A percentile compares a stretch with the other conserved stretches of the same genome.
phyloP scores from a whole-genome alignment of 2,113 vertebrate genomes.

The Ancistrus triradiatus region DNA sequence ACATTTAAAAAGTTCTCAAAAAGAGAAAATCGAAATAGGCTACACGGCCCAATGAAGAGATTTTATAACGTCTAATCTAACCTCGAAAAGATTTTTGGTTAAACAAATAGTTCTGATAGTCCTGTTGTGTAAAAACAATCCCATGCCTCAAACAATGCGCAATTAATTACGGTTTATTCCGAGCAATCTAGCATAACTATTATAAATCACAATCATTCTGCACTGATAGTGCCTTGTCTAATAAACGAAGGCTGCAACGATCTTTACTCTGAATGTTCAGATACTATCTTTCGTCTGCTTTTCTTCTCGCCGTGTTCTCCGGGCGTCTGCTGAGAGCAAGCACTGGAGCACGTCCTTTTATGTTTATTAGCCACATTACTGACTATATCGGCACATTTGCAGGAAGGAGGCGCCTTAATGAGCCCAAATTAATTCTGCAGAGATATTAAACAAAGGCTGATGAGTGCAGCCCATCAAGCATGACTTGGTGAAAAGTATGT shows the following conservation, averaged over 20 bases:
- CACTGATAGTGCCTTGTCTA: constrained; percentile 15
- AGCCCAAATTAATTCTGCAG: constrained; percentile 83
- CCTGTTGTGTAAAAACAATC: no score
- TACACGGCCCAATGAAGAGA: no score
- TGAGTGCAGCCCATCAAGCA: constrained; percentile 81
- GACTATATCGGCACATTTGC: constrained; percentile 77
- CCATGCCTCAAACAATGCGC: no score
- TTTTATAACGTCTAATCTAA: no score
- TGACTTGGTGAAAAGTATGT: constrained; percentile 63
- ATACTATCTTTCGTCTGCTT: neutral
- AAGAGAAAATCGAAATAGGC: no score
- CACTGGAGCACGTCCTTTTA: constrained; percentile 77
- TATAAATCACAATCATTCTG: constrained; percentile 7
- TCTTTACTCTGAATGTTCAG: constrained; percentile 9
- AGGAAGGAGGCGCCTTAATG: constrained; percentile 79
- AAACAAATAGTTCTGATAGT: no score
- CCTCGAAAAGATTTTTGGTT: no score
- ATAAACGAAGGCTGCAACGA: constrained; percentile 15
- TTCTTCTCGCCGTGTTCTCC: constrained; percentile 71
- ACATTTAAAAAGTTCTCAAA: no score
- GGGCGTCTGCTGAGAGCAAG: constrained; percentile 73
- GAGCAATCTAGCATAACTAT: constrained; percentile 8
- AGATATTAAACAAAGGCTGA: constrained; percentile 84
- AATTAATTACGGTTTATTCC: no score
- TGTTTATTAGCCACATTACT: constrained; percentile 85